Evolutionary conservation across 2,113 vertebrate genomes (phyloP).

Genomic region (Zosterops borbonicus): DNA sequence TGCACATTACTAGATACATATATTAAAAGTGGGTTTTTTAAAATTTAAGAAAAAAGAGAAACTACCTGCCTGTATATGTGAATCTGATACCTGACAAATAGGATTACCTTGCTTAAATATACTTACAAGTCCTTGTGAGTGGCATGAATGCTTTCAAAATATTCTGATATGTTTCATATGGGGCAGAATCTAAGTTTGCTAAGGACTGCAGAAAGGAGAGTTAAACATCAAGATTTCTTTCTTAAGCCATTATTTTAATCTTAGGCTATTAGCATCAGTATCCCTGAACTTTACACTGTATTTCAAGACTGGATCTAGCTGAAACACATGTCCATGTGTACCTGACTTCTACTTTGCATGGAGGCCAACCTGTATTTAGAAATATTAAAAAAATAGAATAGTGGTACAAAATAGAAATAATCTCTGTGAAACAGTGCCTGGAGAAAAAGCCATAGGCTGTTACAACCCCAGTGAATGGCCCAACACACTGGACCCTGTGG

Average conservation of each 20-base stretch:
- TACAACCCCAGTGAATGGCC: background rate
- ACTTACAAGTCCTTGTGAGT: background rate
- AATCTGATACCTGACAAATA: background rate
- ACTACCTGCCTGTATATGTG: background rate
- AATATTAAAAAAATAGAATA: background rate
- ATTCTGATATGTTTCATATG: background rate
- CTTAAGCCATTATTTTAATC: background rate
- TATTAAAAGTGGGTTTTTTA: background rate
- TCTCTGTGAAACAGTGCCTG: background rate
- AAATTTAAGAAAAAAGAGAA: background rate
- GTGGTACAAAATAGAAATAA: background rate
- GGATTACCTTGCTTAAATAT: background rate
- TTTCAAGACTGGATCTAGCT: background rate
- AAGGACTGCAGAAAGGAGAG: background rate
- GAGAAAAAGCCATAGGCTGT: background rate
- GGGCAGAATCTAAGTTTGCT: background rate
- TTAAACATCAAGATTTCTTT: background rate
- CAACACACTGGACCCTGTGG: accelerated
- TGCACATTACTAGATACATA: accelerated
- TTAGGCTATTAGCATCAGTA: background rate
- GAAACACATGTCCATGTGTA: background rate
- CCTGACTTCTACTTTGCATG: background rate
- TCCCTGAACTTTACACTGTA: accelerated
- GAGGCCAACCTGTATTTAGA: background rate
- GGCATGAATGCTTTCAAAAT: background rate